Evolutionary conservation across 1,140 invertebrate species (phyloP), one percentile per base, ranked within the genome.

Genomic region (Pantala flavescens): DNA sequence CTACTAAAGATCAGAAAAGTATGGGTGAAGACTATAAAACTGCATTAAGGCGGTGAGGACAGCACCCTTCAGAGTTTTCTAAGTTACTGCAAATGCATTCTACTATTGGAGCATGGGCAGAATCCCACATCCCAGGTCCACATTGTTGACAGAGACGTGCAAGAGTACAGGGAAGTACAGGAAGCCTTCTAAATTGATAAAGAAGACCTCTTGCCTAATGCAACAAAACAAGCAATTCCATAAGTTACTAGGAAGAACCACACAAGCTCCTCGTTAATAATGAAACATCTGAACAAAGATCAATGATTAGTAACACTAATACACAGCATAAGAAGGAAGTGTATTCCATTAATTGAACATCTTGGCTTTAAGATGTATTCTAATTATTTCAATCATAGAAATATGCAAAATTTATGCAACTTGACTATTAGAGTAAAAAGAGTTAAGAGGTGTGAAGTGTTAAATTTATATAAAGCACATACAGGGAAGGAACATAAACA

Each of bases 81-180:
- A 19, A 23, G 36, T 72, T 19, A 72, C 71, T 72, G 23, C 28
- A 42, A 23, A 72, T 84, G 76, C 90, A 91, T 77, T 90, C 90
- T 23, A 93, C 86, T 16, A 90, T 88, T 1, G 91, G 91, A 73
- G 90, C 86, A 81, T 96, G 94, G 9, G 90, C 90, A 74, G 92
- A 94, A 82, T 97, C 95, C 95, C 95, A 96, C 85, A 96, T 96
- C 7, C 94, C 94, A 7, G 93, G 92, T 2, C 93, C 93, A 80
- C 93, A 95, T 49, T 92, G 87, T 77, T 92, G 90, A 81, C 94
- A 97, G 73, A 98, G 85, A 12, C 91, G 91, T 16, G 90, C 90
- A 24, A 98, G 81, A 0, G 93, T 94, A 80, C 96, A 98, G 0
- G 96, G 96, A 74, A 98, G 90, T 77, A 90, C 87, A 14, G 91